A percentile compares a stretch with the other conserved stretches of the same genome.
These are phyloP conservation scores for Ferrisia virgata DNA, from an alignment of 2,888 invertebrate species.

Conservation along the genomic window DNA sequence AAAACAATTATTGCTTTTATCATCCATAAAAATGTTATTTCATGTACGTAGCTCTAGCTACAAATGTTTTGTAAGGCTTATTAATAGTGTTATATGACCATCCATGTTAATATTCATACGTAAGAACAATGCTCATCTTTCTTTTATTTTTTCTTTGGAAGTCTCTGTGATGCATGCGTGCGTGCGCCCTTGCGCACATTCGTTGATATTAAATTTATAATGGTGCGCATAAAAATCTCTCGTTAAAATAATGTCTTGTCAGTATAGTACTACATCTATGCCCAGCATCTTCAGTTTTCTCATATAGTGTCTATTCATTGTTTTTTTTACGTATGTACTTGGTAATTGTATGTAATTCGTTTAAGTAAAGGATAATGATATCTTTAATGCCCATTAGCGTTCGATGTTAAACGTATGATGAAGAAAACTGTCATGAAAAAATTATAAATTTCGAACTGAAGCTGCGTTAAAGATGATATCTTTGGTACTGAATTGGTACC, in stretches of 20 bases:
- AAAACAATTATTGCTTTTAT: conserved; percentile 20
- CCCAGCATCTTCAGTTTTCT: neutral
- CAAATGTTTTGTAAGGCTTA: conserved; percentile 4
- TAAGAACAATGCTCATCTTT: conserved; percentile 22
- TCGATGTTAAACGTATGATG: neutral
- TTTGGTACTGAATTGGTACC: neutral
- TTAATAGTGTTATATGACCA: neutral
- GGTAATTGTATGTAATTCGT: too few relatives aligned
- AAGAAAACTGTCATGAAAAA: conserved; percentile 23
- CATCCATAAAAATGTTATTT: conserved; percentile 8
- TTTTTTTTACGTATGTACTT: neutral
- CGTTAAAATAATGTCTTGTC: conserved; percentile 30
- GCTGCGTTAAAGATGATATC: neutral
- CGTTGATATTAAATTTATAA: conserved; percentile 27
- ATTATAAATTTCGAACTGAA: neutral
- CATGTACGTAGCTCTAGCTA: too few relatives aligned
- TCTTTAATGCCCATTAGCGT: neutral
- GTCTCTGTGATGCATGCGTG: neutral
- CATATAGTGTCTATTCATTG: neutral
- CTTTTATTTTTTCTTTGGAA: neutral
- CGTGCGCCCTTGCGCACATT: neutral
- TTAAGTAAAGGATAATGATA: conserved; percentile 7
- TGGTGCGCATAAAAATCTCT: conserved; percentile 27
- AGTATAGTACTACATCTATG: neutral
- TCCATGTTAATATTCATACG: neutral